Conservation (phyloP, 2,113 vertebrate genomes). For the Catharus minimus region DNA sequence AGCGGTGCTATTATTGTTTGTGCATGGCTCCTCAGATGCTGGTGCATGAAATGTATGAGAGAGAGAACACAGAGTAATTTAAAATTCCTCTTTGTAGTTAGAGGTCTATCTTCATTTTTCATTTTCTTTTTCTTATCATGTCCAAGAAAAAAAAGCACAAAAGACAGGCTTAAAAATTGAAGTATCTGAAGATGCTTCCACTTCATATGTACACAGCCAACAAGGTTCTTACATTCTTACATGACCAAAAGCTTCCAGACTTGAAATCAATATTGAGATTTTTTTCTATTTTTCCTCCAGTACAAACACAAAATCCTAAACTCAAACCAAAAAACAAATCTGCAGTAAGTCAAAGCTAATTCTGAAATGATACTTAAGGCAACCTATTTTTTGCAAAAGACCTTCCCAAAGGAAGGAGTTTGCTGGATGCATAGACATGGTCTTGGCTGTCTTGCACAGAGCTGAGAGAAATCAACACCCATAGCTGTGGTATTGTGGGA, state of each 20-base stretch:
- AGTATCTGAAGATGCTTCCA: neutral
- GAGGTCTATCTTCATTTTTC: slow-evolving; percentile 10
- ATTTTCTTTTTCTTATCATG: slow-evolving; percentile 37
- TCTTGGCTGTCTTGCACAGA: neutral
- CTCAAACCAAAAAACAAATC: neutral
- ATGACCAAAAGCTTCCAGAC: neutral
- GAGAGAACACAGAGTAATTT: neutral
- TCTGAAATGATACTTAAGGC: slow-evolving; percentile 3
- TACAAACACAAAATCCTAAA: neutral
- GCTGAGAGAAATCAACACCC: neutral
- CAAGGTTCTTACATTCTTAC: slow-evolving; percentile 1
- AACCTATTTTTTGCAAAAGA: neutral
- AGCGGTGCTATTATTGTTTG: neutral
- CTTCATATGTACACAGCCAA: slow-evolving; percentile 28
- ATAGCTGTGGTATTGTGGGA: neutral
- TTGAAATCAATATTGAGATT: neutral
- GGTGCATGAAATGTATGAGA: slow-evolving; percentile 26
- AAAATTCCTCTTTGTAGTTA: neutral
- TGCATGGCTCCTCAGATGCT: slow-evolving; percentile 3
- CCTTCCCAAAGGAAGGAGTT: neutral
- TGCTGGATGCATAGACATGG: neutral
- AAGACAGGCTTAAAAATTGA: slow-evolving; percentile 28
- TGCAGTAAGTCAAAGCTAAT: neutral
- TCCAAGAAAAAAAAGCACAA: neutral
- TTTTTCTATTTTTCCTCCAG: slow-evolving; percentile 1